Evolutionary conservation across 2,113 vertebrate species (phyloP), one percentile per base, ranked within the genome.

Genomic region (Capra hircus): DNA sequence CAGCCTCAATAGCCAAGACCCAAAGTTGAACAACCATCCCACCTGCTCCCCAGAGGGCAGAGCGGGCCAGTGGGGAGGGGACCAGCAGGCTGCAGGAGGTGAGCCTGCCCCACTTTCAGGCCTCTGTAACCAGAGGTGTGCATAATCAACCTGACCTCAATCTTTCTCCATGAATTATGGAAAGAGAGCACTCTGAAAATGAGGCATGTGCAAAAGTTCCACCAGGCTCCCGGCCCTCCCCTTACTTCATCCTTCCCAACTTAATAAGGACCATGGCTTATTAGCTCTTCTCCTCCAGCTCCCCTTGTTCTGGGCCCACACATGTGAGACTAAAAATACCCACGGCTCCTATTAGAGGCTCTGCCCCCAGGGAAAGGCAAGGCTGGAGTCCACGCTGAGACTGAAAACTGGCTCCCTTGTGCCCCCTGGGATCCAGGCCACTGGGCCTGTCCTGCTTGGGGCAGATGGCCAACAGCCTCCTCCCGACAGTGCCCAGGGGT

Each of bases 271-370:
- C 90, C 64, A 19, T 15, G 64, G 96, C 91, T 97, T 96, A 95
- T 97, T 97, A 98, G 93, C 92, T 92, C 88, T 96, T 96, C 96
- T 93, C 27, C 5, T 81, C 92, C 53, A 74, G 96, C 50, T 96
- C 10, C 12, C 83, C 77, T 27, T 97, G 87, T 82, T 97, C 93
- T 97, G 96, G 71, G 97, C 80, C 91, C 95, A 96, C 97, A 97
- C 96, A 98, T 52, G 97, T 97, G 97, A 98, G 93, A 78, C 97
- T 98, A 98, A 97, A 98, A 98, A 98, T 98, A 98, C 90, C 93
- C 93, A 0, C 6, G 4, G 81, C 88, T 97, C 80, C 93, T 95
- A 87, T 96, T 94, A 97, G 88, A 97, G 83, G 60, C 87, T 57
- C 78, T 97, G 91, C 91, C 82, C 96, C 96, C n/a, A 7, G 91